These are phyloP conservation scores for Rynchops niger DNA, from an alignment of 2,113 vertebrate genomes.

Conservation along the genomic window DNA sequence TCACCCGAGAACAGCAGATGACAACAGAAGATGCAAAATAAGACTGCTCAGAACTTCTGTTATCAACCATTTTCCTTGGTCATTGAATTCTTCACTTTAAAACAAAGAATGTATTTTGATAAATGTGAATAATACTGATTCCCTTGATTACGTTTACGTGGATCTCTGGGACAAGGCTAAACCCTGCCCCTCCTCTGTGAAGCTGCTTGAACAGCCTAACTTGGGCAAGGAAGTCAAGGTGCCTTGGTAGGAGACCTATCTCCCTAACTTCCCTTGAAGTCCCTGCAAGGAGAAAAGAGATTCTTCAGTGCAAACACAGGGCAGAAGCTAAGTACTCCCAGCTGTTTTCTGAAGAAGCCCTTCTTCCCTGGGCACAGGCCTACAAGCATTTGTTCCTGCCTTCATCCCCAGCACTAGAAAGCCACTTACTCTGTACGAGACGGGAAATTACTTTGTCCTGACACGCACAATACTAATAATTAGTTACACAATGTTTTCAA, in stretches of 20 bases:
- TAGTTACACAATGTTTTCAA: not conserved
- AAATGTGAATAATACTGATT: not conserved
- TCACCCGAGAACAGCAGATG: not conserved
- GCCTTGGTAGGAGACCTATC: not conserved
- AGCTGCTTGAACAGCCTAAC: not conserved
- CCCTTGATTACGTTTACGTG: not conserved
- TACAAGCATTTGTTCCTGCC: fast-evolving
- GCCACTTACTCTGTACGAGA: not conserved
- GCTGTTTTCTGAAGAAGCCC: not conserved
- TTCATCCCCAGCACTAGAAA: not conserved
- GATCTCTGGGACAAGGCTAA: not conserved
- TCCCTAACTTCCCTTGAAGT: not conserved
- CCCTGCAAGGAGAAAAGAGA: not conserved
- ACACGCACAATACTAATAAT: not conserved
- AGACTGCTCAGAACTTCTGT: not conserved
- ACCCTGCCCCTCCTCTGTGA: fast-evolving
- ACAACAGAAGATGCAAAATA: not conserved
- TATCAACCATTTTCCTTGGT: not conserved
- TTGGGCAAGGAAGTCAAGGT: not conserved
- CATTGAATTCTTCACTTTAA: not conserved
- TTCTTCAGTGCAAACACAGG: not conserved
- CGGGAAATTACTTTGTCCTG: not conserved
- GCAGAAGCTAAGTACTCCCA: not conserved
- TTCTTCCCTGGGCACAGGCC: not conserved
- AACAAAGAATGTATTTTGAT: not conserved